Conservation (phyloP, 2,113 vertebrate genomes). For the Mastomys coucha region DNA sequence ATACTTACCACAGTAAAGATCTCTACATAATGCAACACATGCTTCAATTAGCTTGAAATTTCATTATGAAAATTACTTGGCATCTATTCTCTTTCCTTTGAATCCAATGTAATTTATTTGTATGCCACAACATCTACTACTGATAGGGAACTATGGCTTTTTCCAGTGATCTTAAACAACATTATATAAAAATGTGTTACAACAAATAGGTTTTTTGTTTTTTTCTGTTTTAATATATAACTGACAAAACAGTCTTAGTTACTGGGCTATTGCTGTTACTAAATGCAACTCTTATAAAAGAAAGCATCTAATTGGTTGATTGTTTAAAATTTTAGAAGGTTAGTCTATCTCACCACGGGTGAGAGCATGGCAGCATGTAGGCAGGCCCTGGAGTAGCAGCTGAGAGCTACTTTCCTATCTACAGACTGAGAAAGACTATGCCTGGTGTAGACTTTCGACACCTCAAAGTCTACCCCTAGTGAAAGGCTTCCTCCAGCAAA, state of each 20-base stretch:
- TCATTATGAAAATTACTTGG: constrained; percentile 40
- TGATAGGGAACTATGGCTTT: background rate
- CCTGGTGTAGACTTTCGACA: background rate
- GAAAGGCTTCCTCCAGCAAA: background rate
- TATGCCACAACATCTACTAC: constrained; percentile 19
- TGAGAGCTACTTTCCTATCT: background rate
- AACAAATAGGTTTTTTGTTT: constrained; percentile 1
- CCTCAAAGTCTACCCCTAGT: background rate
- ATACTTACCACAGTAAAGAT: background rate
- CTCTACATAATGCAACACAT: background rate
- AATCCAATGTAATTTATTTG: constrained; percentile 47
- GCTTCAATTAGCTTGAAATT: constrained; percentile 4
- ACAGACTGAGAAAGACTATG: background rate
- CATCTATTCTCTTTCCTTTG: background rate
- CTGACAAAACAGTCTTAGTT: background rate
- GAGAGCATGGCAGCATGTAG: background rate
- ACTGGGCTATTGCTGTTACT: background rate
- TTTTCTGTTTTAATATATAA: constrained; percentile 42
- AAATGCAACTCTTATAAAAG: background rate
- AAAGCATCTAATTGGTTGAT: background rate
- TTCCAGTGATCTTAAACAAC: constrained; percentile 7
- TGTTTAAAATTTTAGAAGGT: background rate
- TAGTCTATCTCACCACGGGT: background rate
- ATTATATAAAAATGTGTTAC: constrained; percentile 45
- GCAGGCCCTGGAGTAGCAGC: background rate